Evolutionary conservation across 2,797 vertebrate genomes (phyloP), one percentile per base, ranked within the genome.

Genomic region (Typhlichthys subterraneus): DNA sequence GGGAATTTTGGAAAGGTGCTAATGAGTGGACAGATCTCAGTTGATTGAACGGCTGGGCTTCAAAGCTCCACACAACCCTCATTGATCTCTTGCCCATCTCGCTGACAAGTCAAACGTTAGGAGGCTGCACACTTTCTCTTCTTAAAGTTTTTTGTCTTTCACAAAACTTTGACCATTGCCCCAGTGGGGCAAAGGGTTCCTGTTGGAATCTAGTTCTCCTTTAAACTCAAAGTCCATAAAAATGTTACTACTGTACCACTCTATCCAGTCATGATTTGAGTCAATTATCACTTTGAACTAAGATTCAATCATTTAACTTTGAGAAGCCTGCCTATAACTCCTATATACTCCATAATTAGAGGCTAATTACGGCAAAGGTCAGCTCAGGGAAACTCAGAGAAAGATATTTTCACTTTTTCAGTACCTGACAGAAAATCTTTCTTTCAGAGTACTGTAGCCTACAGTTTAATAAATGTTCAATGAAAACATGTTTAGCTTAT

Each of bases 21-120:
- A 87, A 87, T 72, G 71, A 88, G 84, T 67, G 69, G 77, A 72
- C 63, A 64, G 23, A 59, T 80, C 76, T 63, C 61, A 77, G 88
- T 86, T 78, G 88, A 90, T 92, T 84, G 69, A 68, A 49, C 69
- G 51, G 73, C 69, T 70, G 76, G 46, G 75, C 82, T 88, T 90
- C 85, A 88, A 85, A 89, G 86, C 45, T 57, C 50, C 63, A 47
- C 29, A 56, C 57, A 51, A 65, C 58, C 59, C 73, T 61, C 70
- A 88, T 82, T 88, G 85, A 91, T 87, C 84, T 76, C 29, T 42
- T 54, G 64, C 72, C 64, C 56, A 70, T 80, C 76, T 77, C 63
- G 70, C 76, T 79, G 80, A 85, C 80, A 77, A 80, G 77, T 78
- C 73, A 77, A 70, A 86, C 73, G 51, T 59, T 60, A 33, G 49